Base-by-base conservation (phyloP, 2,113 vertebrate genomes). In the Phrynosoma blainvillii region DNA sequence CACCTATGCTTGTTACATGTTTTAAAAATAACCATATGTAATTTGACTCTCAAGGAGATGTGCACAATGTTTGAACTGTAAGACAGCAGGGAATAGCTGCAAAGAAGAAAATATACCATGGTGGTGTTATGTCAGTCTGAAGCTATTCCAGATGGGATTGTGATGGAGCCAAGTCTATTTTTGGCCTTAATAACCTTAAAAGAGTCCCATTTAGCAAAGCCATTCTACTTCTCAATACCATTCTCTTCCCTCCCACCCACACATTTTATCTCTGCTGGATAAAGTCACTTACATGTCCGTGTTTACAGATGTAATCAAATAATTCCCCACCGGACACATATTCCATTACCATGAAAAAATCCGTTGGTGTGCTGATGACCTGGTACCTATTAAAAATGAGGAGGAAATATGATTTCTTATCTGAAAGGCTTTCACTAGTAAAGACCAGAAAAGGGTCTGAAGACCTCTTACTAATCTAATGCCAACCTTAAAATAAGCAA, bases 261-360 rank as follows among this genome's bases (percentile, higher is more conserved):
- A 75, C 7, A 86, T 90, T 79, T 47, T 59, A 56, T 88, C 76
- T 81, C 89, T 88, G 56, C 76, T 65, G 0, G 0, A 90, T 82
- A 76, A 62, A n/a, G 54, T 78, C 88, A 96, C 98, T 98, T 97
- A 99, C 99, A 95, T 98, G 97, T 94, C 99, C 99, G 1, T 99
- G 96, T 96, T 99, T 99, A 95, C 99, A 99, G 97, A 99, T 99
- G 96, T 99, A 99, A 95, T 99, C 99, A 93, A 99, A 99, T 90
- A 99, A 95, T 94, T 99, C 99, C 16, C 99, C 99, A 1, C 99
- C 99, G 0, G 99, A 98, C 70, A 99, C 99, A 4, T 99, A 99
- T 83, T 99, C 99, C 99, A 99, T 99, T 54, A 99, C 99, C 99
- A 99, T 99, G 95, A 99, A 99, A 97, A 99, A 99, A 90, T 99